Base-by-base conservation (phyloP, 2,797 vertebrate genomes). In the Galaxias olidus region DNA sequence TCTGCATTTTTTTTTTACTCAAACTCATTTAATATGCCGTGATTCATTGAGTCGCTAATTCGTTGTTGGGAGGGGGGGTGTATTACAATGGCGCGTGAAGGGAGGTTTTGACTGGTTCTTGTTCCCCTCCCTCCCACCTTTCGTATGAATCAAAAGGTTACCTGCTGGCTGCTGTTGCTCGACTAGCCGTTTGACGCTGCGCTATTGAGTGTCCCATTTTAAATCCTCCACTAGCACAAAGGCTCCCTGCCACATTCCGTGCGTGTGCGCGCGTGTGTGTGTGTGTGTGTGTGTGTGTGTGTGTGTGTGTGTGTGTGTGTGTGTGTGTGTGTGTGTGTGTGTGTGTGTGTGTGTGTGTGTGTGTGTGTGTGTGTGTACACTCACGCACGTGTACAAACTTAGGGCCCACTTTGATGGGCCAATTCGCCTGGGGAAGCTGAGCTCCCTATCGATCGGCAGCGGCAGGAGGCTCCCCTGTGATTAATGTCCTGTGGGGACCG, bases 391-490 rank as follows among this genome's bases (percentile, higher is more conserved):
- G n/a, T n/a, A n/a, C 46, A 47, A 12, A 12, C 59, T 62, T 13
- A n/a, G 47, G 56, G 55, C 61, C 75, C 68, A 44, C 17, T 53
- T 9, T 15, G 75, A 76, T 77, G 58, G 62, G 72, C 71, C 56
- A 64, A 18, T 68, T 49, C 40, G 68, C 76, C 53, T 56, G 4
- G 1, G 70, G 63, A 63, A 71, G 67, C 66, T 77, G 63, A 76
- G 68, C 74, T 81, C 74, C 63, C 71, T 73, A 77, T 80, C 19
- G 4, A 73, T 76, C 69, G 77, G 76, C 77, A 75, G 63, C 42
- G 51, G 60, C 66, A 57, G 60, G n/a, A 58, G 46, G 17, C 59
- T 76, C 55, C 43, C n/a, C 44, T 54, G 51, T 81, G 76, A 84
- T 80, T 77, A 72, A 76, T 81, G 70, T 52, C 75, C 74, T 80